These are phyloP conservation scores for Sebastes variabilis DNA, from an alignment of 2,797 vertebrate species.

Conservation along the genomic window DNA sequence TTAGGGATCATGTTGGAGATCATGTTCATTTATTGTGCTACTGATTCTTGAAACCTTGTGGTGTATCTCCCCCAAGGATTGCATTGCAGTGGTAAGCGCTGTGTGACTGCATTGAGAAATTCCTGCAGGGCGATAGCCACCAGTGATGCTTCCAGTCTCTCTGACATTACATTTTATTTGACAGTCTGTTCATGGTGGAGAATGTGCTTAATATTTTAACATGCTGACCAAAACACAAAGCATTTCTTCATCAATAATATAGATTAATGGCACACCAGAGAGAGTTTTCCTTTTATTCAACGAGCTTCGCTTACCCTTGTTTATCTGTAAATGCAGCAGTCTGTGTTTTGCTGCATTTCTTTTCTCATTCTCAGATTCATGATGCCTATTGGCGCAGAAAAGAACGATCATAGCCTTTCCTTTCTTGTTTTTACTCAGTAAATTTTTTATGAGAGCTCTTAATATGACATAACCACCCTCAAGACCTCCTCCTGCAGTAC, in stretches of 20 bases:
- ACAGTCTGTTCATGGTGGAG: slow-evolving; percentile 25
- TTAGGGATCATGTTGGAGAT: slow-evolving; percentile 63
- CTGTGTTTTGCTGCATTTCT: slow-evolving; percentile 33
- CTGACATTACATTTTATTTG: slow-evolving; percentile 20
- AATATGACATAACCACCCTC: slow-evolving; percentile 62
- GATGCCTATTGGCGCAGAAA: slow-evolving; percentile 23
- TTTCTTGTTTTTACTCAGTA: slow-evolving; percentile 58
- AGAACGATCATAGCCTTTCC: slow-evolving; percentile 28
- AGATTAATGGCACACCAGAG: slow-evolving; percentile 12
- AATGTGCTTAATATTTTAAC: slow-evolving; percentile 56
- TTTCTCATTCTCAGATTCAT: slow-evolving; percentile 32
- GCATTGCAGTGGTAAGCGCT: slow-evolving; percentile 43
- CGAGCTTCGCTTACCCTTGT: slow-evolving; percentile 8
- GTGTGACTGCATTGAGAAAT: slow-evolving; percentile 32
- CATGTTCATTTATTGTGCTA: slow-evolving; percentile 64
- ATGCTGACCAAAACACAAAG: slow-evolving; percentile 34
- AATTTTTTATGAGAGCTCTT: slow-evolving; percentile 68
- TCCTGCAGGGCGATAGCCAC: slow-evolving; percentile 24
- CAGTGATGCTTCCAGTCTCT: slow-evolving; percentile 24
- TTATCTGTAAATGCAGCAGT: slow-evolving; percentile 36
- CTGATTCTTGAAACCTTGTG: slow-evolving; percentile 40
- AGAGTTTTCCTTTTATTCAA: slow-evolving; percentile 15
- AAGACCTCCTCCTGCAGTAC: slow-evolving; percentile 45
- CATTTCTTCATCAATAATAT: slow-evolving; percentile 49
- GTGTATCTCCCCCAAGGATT: slow-evolving; percentile 33